Conservation (phyloP, 2,113 vertebrate species). For the Proteles cristata region DNA sequence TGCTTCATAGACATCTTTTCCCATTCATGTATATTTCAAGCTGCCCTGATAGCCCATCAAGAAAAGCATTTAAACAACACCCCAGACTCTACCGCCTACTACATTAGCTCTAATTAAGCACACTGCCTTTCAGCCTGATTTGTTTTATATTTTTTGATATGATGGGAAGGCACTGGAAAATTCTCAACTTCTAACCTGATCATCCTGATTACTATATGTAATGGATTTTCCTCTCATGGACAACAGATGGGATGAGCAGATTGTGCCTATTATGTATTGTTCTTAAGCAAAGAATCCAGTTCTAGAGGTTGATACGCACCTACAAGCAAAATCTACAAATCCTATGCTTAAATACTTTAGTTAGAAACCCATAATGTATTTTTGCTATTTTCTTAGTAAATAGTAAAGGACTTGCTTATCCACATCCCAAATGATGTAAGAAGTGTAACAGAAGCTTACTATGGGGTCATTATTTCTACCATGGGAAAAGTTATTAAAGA, state of each 20-base stretch:
- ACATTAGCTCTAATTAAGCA: not conserved
- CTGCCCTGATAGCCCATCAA: not conserved
- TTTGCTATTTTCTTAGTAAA: not conserved
- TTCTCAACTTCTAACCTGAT: not conserved
- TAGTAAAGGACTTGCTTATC: not conserved
- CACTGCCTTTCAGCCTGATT: not conserved
- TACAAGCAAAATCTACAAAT: not conserved
- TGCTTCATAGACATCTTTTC: not conserved
- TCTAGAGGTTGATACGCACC: not conserved
- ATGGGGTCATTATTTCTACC: not conserved
- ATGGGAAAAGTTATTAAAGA: not conserved
- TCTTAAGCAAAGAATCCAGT: not conserved
- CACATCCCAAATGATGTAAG: not conserved
- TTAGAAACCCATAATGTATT: not conserved
- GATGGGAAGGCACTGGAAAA: not conserved
- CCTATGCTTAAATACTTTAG: not conserved
- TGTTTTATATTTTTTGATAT: slow-evolving; percentile 9
- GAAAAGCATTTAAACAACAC: not conserved
- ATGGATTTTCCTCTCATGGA: not conserved
- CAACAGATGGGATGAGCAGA: not conserved
- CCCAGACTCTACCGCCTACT: not conserved
- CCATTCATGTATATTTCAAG: not conserved
- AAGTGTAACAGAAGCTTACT: not conserved
- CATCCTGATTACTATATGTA: not conserved
- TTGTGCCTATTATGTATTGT: not conserved